Percentiles rank a stretch among this genome's conserved stretches.
These are phyloP conservation scores for Aculops lycopersici DNA, from an alignment of 1,140 invertebrate species.

Conservation along the genomic window DNA sequence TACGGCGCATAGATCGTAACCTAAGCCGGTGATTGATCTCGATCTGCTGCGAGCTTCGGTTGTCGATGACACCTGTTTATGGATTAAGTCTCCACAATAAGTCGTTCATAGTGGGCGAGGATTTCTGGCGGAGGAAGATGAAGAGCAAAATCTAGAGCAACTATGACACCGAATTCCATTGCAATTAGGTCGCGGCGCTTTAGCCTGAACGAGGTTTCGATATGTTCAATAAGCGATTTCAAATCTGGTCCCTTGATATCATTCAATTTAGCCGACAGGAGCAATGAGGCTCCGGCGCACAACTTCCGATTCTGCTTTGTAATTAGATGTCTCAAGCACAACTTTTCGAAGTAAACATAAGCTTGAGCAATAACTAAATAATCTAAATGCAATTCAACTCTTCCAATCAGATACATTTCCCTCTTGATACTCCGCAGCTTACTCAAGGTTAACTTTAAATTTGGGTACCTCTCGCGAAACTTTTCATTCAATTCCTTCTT, in stretches of 20 bases:
- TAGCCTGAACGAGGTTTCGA: conserved; percentile 28
- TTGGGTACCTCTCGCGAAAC: conserved; percentile 73
- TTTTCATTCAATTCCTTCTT: conserved; percentile 94
- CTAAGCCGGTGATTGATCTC: no score
- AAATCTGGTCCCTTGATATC: conserved; percentile 36
- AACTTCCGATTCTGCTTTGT: conserved; percentile 81
- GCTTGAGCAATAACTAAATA: conserved; percentile 68
- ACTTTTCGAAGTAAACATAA: conserved; percentile 87
- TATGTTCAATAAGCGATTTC: conserved; percentile 11
- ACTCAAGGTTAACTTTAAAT: conserved; percentile 73
- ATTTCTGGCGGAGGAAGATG: conserved; percentile 65
- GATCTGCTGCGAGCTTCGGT: no score
- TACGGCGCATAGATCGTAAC: no score
- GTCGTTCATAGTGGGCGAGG: conserved; percentile 68
- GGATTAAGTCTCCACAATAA: conserved; percentile 25
- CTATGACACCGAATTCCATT: conserved; percentile 71
- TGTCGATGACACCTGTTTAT: background rate
- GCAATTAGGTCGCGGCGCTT: conserved; percentile 60
- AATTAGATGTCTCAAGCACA: conserved; percentile 56
- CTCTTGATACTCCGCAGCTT: conserved; percentile 61
- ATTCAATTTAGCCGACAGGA: conserved; percentile 77
- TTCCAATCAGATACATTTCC: conserved; percentile 74
- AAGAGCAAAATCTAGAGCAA: conserved; percentile 69
- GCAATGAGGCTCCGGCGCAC: conserved; percentile 66
- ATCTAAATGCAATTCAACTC: conserved; percentile 28